phyloP scores from a whole-genome alignment of 2,113 vertebrate species.

The Myodes glareolus region DNA sequence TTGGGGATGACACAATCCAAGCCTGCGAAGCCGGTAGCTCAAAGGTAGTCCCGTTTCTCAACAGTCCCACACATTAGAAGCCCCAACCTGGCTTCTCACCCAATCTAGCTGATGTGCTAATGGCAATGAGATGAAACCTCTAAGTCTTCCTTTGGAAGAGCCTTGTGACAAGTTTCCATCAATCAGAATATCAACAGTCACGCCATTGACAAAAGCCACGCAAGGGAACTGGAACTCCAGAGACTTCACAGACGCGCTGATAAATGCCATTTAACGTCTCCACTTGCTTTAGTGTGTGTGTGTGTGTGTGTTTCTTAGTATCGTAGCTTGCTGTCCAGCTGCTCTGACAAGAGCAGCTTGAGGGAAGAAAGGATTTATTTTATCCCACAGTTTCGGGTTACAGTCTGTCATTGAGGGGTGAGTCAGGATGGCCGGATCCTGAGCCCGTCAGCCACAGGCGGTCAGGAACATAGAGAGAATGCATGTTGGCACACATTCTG shows the following conservation, averaged over 20 bases:
- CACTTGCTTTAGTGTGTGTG: neutral
- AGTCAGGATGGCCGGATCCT: neutral
- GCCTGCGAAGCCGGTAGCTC: neutral
- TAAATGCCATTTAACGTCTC: neutral
- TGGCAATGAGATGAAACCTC: constrained; percentile 15
- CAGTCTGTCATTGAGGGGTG: no score
- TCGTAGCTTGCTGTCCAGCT: neutral
- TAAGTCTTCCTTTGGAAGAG: neutral
- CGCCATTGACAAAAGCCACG: neutral
- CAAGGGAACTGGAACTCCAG: neutral
- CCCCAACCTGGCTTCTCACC: constrained; percentile 32
- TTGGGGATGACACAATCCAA: neutral
- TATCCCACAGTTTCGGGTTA: neutral
- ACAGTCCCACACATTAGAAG: constrained; percentile 2
- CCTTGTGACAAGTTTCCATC: neutral
- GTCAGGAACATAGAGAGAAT: neutral
- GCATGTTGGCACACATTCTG: neutral
- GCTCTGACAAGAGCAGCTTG: neutral
- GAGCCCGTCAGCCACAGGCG: neutral
- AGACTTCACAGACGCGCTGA: neutral
- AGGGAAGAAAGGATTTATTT: neutral
- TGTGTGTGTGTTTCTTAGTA: neutral
- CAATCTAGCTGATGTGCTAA: neutral
- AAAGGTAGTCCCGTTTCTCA: constrained; percentile 34
- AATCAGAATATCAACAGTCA: neutral